Evolutionary conservation across 2,113 vertebrate species (phyloP), one percentile per base, ranked within the genome.

Genomic region (Siniperca chuatsi): DNA sequence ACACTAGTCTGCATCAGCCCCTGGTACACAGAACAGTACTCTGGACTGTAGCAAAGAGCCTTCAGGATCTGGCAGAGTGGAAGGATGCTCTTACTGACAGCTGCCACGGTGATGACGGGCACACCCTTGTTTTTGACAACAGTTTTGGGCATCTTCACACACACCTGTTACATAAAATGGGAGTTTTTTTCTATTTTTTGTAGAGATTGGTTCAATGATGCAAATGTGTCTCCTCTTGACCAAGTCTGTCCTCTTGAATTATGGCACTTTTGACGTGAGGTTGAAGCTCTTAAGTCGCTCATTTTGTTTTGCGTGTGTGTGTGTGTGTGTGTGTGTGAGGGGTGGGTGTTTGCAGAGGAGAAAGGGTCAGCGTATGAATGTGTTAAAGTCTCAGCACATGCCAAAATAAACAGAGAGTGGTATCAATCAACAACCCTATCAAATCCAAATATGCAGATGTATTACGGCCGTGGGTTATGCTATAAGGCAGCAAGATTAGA

Each of bases 61-160:
- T 58, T 74, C 74, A 91, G 40, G 16, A 91, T 64, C 29, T 83
- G 89, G 52, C 81, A 73, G 73, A 84, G 5, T 0, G 89, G 89
- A 33, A 75, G 84, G 25, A 50, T 62, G 83, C 78, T 91, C 4
- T 67, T 35, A 4, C 18, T 18, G 68, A 81, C 40, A 29, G 81
- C 62, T 55, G 50, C 35, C 33, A 89, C 10, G 2, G 80, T 55
- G 67, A 89, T 13, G 10, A 84, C 81, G 1, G 83, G 85, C 78
- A 85, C 69, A 25, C 85, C 87, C 1, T 89, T 82, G 8, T 40
- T 72, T 44, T 21, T n/a, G 35, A 23, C 0, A 11, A 90, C 33
- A 4, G 82, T 69, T 71, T 86, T 9, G 20, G 86, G 48, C 90
- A 91, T 87, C 44, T 20, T 9, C 62, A 42, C 87, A 48, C 12